A percentile compares a stretch with the other conserved stretches of the same genome.
These are phyloP conservation scores for Acanthosepion pharaonis DNA, from an alignment of 2,888 invertebrate species.

Conservation along the genomic window DNA sequence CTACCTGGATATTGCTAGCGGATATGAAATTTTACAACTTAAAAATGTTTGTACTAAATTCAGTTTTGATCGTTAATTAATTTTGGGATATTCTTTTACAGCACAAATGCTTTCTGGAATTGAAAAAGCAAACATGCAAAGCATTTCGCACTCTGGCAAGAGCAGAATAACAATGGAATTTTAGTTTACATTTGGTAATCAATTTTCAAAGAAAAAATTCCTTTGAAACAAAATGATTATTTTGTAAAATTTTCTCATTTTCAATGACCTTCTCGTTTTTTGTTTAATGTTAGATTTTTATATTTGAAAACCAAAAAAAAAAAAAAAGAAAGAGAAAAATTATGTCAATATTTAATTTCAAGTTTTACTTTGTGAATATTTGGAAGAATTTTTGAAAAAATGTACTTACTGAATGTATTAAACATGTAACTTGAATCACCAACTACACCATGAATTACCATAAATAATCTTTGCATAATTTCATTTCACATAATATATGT, in stretches of 20 bases:
- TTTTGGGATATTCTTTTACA: constrained; percentile 24
- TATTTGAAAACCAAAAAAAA: not conserved
- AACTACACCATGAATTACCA: not conserved
- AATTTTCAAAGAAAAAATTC: not conserved
- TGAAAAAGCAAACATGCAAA: not conserved
- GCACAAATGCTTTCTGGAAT: not conserved
- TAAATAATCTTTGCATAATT: not conserved
- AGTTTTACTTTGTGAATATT: not conserved
- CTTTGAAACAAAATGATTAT: not conserved
- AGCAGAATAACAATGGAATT: not conserved
- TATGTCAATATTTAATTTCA: not conserved
- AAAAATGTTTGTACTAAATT: not conserved
- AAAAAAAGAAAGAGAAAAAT: not conserved
- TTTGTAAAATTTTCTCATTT: not conserved
- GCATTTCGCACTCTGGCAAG: not conserved
- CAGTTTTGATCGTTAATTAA: not conserved
- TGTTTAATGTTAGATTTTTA: no score
- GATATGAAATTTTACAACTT: not conserved
- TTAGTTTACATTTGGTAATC: not conserved
- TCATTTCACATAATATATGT: not conserved
- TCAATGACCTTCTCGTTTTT: not conserved
- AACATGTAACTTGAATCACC: not conserved
- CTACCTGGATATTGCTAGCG: not conserved
- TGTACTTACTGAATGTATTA: not conserved
- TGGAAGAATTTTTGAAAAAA: not conserved